Percentiles rank a stretch among this genome's conserved stretches.
phyloP scores from a whole-genome alignment of 2,888 invertebrate species.

The Amorpha juglandis region DNA sequence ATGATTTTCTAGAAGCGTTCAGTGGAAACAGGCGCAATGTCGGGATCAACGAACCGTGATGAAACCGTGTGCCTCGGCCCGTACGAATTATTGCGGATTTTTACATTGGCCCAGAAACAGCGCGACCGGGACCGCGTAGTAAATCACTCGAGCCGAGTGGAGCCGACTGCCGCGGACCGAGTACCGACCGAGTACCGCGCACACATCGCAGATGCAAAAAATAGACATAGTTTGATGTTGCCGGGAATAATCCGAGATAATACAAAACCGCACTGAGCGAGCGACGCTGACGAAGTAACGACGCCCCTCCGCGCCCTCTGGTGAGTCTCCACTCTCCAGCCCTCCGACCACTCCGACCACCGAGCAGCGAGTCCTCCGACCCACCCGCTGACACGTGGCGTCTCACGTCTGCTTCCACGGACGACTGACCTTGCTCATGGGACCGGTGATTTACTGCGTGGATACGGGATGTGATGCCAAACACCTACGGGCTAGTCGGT shows the following conservation, averaged over 20 bases:
- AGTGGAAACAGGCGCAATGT: slow-evolving; percentile 30
- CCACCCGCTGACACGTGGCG: slow-evolving; percentile 33
- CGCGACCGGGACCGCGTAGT: slow-evolving; percentile 62
- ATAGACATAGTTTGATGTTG: slow-evolving; percentile 77
- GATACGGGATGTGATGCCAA: slow-evolving; percentile 54
- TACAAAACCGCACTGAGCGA: slow-evolving; percentile 67
- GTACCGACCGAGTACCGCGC: slow-evolving; percentile 61
- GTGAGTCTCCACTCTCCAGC: slow-evolving; percentile 58
- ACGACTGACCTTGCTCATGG: slow-evolving; percentile 52
- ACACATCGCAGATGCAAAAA: slow-evolving; percentile 70
- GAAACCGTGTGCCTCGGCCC: slow-evolving; percentile 41
- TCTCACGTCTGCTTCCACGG: too few relatives aligned
- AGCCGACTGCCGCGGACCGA: neutral
- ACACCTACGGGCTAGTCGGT: slow-evolving; percentile 50
- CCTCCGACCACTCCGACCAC: slow-evolving; percentile 36
- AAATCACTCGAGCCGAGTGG: slow-evolving; percentile 71
- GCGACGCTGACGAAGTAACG: slow-evolving; percentile 60
- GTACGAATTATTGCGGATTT: slow-evolving; percentile 59
- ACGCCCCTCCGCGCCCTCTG: slow-evolving; percentile 67
- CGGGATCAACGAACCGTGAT: slow-evolving; percentile 67
- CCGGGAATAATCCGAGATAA: slow-evolving; percentile 75
- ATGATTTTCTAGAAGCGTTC: slow-evolving; percentile 11
- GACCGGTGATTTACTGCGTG: slow-evolving; percentile 61
- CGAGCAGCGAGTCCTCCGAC: slow-evolving; percentile 48
- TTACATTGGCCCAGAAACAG: slow-evolving; percentile 75